phyloP scores from a whole-genome alignment of 2,797 vertebrate genomes.

The Lacerta agilis region DNA sequence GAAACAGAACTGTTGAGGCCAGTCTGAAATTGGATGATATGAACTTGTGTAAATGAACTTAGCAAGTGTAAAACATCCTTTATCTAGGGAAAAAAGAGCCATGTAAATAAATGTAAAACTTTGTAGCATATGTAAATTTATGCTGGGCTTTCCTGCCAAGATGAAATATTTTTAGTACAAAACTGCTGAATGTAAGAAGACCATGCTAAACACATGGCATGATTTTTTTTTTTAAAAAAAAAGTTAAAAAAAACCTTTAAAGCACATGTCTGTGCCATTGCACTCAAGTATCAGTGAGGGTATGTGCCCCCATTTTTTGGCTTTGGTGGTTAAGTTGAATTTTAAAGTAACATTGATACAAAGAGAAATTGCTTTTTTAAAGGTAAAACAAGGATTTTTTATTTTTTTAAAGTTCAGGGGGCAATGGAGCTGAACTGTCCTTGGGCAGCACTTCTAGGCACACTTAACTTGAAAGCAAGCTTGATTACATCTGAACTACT shows the following conservation, averaged over 20 bases:
- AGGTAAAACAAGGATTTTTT: slow-evolving; percentile 60
- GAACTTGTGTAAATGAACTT: slow-evolving; percentile 36
- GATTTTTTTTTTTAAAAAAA: slow-evolving; percentile 71
- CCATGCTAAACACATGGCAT: slow-evolving; percentile 84
- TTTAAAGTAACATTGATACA: slow-evolving; percentile 80
- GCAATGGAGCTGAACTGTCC: background rate
- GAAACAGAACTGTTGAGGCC: slow-evolving; percentile 70
- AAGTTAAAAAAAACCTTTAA: slow-evolving; percentile 74
- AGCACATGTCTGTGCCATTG: slow-evolving; percentile 77
- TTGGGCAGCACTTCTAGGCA: background rate
- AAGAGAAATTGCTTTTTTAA: slow-evolving; percentile 67
- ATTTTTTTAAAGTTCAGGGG: slow-evolving; percentile 2
- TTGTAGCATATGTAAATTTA: slow-evolving; percentile 98
- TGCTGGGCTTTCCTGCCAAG: slow-evolving; percentile 87
- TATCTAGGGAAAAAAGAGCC: slow-evolving; percentile 83
- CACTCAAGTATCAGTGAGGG: slow-evolving; percentile 84
- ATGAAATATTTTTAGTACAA: slow-evolving; percentile 95
- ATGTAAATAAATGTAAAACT: slow-evolving; percentile 97
- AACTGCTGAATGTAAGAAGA: slow-evolving; percentile 93
- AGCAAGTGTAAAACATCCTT: slow-evolving; percentile 71
- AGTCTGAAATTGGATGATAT: slow-evolving; percentile 39
- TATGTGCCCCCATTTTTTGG: slow-evolving; percentile 81
- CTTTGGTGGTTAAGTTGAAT: slow-evolving; percentile 70
- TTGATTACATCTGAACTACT: background rate
- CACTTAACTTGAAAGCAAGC: background rate